Percentiles rank a stretch among this genome's conserved stretches.
Conservation (phyloP, 2,113 vertebrate species). For the Lutjanus erythropterus region DNA sequence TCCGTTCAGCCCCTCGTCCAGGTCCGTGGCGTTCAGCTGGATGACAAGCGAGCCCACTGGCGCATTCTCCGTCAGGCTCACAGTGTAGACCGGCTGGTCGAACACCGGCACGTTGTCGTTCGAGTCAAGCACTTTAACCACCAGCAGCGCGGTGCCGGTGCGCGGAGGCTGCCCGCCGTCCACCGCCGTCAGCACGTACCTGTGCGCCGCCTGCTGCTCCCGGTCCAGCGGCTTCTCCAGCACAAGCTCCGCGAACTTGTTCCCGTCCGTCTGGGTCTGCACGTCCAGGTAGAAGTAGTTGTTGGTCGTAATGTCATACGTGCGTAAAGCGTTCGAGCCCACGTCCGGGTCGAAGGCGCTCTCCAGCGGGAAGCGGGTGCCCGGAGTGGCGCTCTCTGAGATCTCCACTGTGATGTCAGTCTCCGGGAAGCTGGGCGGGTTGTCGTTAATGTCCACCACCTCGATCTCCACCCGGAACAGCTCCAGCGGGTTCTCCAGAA, state of each 20-base stretch:
- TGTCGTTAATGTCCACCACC: constrained; percentile 98
- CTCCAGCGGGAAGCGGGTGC: constrained; percentile 96
- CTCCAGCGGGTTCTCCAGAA: constrained; percentile 96
- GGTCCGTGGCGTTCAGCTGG: constrained; percentile 96
- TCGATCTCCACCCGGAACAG: constrained; percentile 97
- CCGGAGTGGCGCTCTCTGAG: constrained; percentile 96
- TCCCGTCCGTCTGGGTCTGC: constrained; percentile 96
- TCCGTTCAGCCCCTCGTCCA: constrained; percentile 95
- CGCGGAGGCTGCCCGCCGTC: constrained; percentile 94
- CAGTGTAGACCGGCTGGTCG: constrained; percentile 94
- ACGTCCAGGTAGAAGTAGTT: constrained; percentile 96
- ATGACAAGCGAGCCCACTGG: constrained; percentile 93
- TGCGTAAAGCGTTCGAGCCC: constrained; percentile 96
- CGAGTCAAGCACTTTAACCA: constrained; percentile 95
- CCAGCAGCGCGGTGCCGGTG: constrained; percentile 96
- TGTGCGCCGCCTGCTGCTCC: constrained; percentile 96
- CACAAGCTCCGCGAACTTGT: constrained; percentile 96
- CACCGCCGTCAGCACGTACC: constrained; percentile 97
- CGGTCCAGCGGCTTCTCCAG: constrained; percentile 95
- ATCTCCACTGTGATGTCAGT: constrained; percentile 97
- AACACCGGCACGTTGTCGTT: constrained; percentile 98
- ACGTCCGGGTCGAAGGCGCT: constrained; percentile 98
- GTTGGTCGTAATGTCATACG: constrained; percentile 97
- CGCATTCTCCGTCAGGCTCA: constrained; percentile 93
- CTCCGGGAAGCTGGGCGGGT: constrained; percentile 95